phyloP scores from a whole-genome alignment of 2,113 vertebrate species.

The Chaetura pelagica region DNA sequence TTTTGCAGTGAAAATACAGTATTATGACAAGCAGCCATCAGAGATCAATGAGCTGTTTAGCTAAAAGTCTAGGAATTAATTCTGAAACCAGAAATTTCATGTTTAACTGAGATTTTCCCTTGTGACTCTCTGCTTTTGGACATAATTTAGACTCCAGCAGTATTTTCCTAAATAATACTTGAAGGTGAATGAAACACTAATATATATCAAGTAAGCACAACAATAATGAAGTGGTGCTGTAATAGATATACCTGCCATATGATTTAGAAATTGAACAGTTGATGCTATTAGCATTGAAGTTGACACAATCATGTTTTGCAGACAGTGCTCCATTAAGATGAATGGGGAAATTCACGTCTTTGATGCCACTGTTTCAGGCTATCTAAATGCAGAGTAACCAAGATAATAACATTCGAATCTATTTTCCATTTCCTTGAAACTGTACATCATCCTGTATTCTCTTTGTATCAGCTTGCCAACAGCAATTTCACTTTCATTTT shows the following conservation, averaged over 20 bases:
- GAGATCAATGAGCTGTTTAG: not conserved
- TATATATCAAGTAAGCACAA: not conserved
- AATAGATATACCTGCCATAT: not conserved
- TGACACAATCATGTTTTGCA: conserved; percentile 21
- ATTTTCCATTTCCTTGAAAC: conserved; percentile 27
- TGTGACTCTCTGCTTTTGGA: not conserved
- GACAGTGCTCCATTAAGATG: not conserved
- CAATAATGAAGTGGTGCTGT: not conserved
- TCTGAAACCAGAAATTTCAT: not conserved
- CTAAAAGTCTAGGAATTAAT: not conserved
- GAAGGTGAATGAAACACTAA: not conserved
- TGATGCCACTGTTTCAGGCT: not conserved
- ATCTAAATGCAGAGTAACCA: conserved; percentile 13
- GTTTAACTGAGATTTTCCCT: not conserved
- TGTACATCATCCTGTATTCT: not conserved
- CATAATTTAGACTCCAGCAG: not conserved
- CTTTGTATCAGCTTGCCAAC: not conserved
- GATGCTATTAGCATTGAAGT: not conserved
- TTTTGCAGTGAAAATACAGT: not conserved
- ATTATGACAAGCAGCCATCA: not conserved
- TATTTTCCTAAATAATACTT: not conserved
- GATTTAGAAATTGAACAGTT: conserved; percentile 7
- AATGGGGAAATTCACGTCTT: not conserved
- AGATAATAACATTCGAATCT: conserved; percentile 52
- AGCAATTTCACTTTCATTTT: conserved; percentile 19